These are phyloP conservation scores for Scophthalmus maximus DNA, from an alignment of 2,113 vertebrate species.

Conservation along the genomic window DNA sequence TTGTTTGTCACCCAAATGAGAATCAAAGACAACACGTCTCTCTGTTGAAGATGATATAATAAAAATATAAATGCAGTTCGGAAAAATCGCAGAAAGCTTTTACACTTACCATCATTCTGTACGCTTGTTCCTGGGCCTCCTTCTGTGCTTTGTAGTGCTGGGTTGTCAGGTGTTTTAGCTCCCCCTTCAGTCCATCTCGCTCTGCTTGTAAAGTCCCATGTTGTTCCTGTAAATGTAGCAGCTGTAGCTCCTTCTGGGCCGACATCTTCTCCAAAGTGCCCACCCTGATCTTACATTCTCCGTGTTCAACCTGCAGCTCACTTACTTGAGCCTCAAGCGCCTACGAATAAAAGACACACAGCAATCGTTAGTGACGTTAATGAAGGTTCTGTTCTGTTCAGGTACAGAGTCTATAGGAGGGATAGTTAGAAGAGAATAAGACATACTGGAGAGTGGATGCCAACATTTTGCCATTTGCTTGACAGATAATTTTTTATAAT, in stretches of 20 bases:
- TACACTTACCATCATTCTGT: conserved; percentile 54
- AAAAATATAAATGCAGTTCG: neutral
- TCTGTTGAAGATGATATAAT: conserved; percentile 21
- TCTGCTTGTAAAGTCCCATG: conserved; percentile 55
- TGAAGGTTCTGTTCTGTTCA: neutral
- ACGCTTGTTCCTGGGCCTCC: conserved; percentile 49
- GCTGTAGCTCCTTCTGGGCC: conserved; percentile 79
- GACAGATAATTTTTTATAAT: neutral
- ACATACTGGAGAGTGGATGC: neutral
- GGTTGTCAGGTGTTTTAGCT: conserved; percentile 56
- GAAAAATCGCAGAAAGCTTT: too few species aligned
- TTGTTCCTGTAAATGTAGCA: conserved; percentile 63
- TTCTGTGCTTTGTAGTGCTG: conserved; percentile 54
- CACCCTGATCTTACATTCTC: conserved; percentile 50
- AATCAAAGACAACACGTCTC: conserved; percentile 39
- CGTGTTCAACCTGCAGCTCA: conserved; percentile 59
- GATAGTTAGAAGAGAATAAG: neutral
- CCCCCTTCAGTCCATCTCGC: conserved; percentile 59
- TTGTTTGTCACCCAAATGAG: conserved; percentile 43
- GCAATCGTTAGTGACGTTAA: neutral
- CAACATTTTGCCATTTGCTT: neutral
- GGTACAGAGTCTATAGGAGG: too few species aligned
- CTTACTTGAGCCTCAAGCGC: conserved; percentile 30
- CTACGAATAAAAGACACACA: conserved; percentile 33
- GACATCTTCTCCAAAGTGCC: conserved; percentile 73